Evolutionary conservation across 2,888 invertebrate genomes (phyloP).

Genomic region (Lycocerus yunnanus): DNA sequence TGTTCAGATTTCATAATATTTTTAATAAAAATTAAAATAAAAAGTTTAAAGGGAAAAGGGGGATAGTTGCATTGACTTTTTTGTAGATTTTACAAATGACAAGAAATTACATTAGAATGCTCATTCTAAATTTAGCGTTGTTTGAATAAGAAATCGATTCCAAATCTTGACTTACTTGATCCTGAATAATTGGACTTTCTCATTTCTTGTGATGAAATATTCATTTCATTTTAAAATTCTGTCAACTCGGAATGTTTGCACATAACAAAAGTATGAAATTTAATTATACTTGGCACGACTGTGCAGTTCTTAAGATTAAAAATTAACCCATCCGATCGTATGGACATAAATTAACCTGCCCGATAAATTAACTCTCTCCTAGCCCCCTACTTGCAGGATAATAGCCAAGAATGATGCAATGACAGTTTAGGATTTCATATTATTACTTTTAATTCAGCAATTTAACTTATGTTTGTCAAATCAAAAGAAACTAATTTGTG

Average conservation of each 20-base stretch:
- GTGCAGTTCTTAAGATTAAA: background rate
- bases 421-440: too few relatives aligned
- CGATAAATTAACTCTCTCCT: background rate
- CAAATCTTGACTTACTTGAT: constrained; percentile 3
- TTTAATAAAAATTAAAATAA: background rate
- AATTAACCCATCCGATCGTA: background rate
- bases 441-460: too few relatives aligned
- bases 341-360: background rate
- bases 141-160: constrained; percentile 5
- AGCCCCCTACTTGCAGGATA: too few relatives aligned
- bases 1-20: background rate
- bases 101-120: constrained; percentile 1
- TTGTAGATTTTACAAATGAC: background rate
- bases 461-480: too few relatives aligned
- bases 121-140: constrained; percentile 1
- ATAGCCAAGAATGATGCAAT: too few relatives aligned
- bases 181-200: constrained; percentile 1
- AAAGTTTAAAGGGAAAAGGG: background rate
- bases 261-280: background rate
- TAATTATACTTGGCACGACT: background rate
- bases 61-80: too few relatives aligned
- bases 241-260: background rate
- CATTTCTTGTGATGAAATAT: background rate
- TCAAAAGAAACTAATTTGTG: too few relatives aligned
- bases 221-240: background rate